Evolutionary conservation across 2,797 vertebrate genomes (phyloP), one percentile per base, ranked within the genome.

Genomic region (Ptychadena robeensis): DNA sequence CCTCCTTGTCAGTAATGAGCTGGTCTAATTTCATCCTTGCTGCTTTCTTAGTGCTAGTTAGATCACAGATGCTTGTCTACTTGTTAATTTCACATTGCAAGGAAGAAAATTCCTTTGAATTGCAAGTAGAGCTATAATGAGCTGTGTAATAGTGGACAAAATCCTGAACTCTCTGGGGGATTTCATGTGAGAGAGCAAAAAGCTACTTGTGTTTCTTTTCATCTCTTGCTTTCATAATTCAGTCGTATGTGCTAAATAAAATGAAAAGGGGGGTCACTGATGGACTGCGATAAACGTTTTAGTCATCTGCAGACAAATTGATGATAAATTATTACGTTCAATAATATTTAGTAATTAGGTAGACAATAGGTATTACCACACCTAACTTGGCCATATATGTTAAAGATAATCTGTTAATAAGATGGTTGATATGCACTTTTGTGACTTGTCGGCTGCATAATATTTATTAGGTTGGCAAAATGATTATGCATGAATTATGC

Each of bases 51-150:
- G 79, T 73, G 76, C 76, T 64, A 28, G 77, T 85, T 80, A 85
- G 77, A 85, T 85, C 77, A 85, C 77, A 85, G 71, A 85, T 85
- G 65, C 71, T 75, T 80, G 71, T 80, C 82, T 85, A 80, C 82
- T 80, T 80, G 82, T 84, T 85, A 85, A 84, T 80, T 84, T 80
- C 69, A 72, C 74, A 78, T 78, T 9, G 44, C 40, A 80, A 61
- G 64, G 44, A 84, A 83, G 64, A 80, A 79, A 80, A 40, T 48
- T 70, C 77, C 82, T 85, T 85, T 80, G 82, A 85, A 85, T 80
- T 75, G 53, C 77, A 75, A 85, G 71, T 63, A 64, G 48, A 80
- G 48, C 64, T 80, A 85, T 85, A 85, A 85, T 85, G 71, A 85
- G 77, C 82, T 80, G 71, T 69, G 64, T 85, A 74, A 85, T 80